phyloP scores from a whole-genome alignment of 2,888 invertebrate genomes.

The Cryptophagus acutangulus region DNA sequence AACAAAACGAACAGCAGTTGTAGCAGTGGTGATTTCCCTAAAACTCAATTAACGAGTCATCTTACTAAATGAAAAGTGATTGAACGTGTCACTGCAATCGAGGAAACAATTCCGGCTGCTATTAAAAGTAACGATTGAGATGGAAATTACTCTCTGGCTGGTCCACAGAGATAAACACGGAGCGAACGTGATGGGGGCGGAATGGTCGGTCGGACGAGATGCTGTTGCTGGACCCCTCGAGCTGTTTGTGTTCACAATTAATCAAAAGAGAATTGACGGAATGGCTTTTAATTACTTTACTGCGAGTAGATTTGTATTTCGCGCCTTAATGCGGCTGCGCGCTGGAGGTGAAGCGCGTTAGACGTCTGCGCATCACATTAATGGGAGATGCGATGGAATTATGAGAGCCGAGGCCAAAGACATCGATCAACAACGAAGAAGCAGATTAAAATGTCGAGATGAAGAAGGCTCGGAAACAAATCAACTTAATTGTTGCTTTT shows the following conservation, averaged over 20 bases:
- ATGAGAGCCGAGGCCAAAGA: too few relatives aligned
- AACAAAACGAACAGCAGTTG: slow-evolving; percentile 40
- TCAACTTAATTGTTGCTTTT: too few relatives aligned
- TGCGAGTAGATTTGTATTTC: too few relatives aligned
- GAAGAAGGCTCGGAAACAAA: too few relatives aligned
- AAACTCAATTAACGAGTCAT: slow-evolving; percentile 50
- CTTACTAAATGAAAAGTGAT: slow-evolving; percentile 51
- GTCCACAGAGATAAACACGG: slow-evolving; percentile 48
- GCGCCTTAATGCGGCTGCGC: too few relatives aligned
- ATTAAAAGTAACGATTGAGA: slow-evolving; percentile 52
- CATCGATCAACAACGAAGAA: too few relatives aligned
- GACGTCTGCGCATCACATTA: too few relatives aligned
- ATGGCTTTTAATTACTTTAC: slow-evolving; percentile 47
- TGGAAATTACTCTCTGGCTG: slow-evolving; percentile 50
- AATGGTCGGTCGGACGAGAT: slow-evolving; percentile 10
- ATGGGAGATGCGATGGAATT: too few relatives aligned
- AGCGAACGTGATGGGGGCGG: slow-evolving; percentile 23
- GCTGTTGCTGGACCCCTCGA: slow-evolving; percentile 29
- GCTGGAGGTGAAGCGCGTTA: too few relatives aligned
- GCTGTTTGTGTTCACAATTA: slow-evolving; percentile 45
- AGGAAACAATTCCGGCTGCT: slow-evolving; percentile 48
- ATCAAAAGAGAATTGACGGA: slow-evolving; percentile 49
- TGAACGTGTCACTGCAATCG: slow-evolving; percentile 50
- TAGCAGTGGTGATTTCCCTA: slow-evolving; percentile 43
- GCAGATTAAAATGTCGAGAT: too few relatives aligned